Conservation (phyloP, 2,888 invertebrate species). For the Agonum fuliginosum region DNA sequence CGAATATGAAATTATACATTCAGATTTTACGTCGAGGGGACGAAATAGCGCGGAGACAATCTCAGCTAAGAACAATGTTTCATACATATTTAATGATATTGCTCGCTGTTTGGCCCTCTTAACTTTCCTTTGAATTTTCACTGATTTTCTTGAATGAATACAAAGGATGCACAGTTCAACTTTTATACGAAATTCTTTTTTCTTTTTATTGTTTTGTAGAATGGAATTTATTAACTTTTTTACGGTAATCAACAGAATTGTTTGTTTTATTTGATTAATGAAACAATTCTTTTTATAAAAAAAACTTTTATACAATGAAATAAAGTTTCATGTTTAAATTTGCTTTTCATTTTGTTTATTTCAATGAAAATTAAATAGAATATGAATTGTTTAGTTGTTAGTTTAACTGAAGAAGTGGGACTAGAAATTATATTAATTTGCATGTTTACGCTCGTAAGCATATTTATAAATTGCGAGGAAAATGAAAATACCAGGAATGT, state of each 20-base stretch:
- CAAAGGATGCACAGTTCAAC: constrained; percentile 12
- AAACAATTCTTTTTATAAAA: constrained; percentile 9
- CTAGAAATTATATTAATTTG: neutral
- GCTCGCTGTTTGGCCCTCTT: constrained; percentile 43
- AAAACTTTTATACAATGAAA: too few species aligned
- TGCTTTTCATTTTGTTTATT: neutral
- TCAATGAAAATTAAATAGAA: neutral
- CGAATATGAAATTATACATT: constrained; percentile 53
- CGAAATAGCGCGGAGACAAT: constrained; percentile 40
- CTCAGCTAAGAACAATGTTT: constrained; percentile 45
- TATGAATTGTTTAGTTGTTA: neutral
- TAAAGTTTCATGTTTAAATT: too few species aligned
- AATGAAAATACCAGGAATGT: constrained; percentile 24
- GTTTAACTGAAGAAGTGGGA: neutral
- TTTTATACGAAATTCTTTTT: neutral
- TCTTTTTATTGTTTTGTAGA: constrained; percentile 27
- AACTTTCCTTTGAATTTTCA: constrained; percentile 52
- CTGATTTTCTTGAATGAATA: constrained; percentile 53
- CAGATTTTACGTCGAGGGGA: constrained; percentile 43
- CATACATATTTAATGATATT: constrained; percentile 60
- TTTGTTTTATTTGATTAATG: neutral
- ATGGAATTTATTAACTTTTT: neutral
- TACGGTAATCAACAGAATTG: constrained; percentile 18
- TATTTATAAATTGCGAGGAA: constrained; percentile 15
- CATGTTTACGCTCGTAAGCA: constrained; percentile 14